Conservation (phyloP, 2,113 vertebrate genomes). For the Phrynosoma platyrhinos region DNA sequence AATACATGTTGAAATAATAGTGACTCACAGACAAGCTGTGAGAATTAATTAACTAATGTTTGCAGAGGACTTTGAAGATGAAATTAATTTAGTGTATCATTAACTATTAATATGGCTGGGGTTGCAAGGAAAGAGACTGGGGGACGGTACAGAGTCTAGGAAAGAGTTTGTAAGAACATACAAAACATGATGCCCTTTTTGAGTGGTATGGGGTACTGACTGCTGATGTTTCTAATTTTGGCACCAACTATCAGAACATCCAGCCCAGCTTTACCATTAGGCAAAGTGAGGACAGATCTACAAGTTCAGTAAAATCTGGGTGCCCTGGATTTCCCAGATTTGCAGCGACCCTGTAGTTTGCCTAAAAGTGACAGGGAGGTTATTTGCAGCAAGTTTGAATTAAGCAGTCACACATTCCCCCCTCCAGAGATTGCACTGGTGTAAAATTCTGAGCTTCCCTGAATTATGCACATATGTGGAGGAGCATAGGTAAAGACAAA, state of each 20-base stretch:
- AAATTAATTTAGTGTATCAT: constrained; percentile 7
- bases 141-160: not conserved
- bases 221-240: not conserved
- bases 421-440: too few relatives aligned
- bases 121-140: not conserved
- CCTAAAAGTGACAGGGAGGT: too few relatives aligned
- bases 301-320: too few relatives aligned
- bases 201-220: too few relatives aligned
- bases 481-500: too few relatives aligned
- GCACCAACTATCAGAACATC: not conserved
- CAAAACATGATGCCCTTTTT: too few relatives aligned
- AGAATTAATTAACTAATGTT: constrained; percentile 23
- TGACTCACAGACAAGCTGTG: constrained; percentile 16
- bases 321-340: too few relatives aligned
- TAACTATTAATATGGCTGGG: constrained; percentile 20
- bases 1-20: not conserved
- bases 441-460: too few relatives aligned
- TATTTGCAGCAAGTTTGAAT: too few relatives aligned
- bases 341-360: too few relatives aligned
- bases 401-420: too few relatives aligned
- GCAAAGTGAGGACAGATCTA: not conserved
- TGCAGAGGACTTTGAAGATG: constrained; percentile 20
- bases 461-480: too few relatives aligned
- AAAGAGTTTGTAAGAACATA: not conserved
- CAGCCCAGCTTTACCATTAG: not conserved